Base-by-base conservation (phyloP, 2,113 vertebrate species). In the Bambusicola thoracicus region DNA sequence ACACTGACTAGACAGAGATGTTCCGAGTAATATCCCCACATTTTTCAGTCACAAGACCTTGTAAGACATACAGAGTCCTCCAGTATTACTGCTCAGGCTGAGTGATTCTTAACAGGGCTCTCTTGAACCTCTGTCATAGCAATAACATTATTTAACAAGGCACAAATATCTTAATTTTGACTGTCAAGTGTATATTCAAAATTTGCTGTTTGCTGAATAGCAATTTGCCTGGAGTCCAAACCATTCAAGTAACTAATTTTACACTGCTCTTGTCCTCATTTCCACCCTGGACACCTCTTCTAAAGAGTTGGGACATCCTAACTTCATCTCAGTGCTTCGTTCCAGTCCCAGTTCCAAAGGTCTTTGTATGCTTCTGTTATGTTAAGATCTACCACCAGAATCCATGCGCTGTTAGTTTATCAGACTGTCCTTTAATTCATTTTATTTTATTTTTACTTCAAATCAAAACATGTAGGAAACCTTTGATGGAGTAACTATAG, bases 341-440 rank as follows among this genome's bases (percentile, higher is more conserved):
- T 29, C 13, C 43, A 59, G 19, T 29, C 32, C 10, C 43, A 59
- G 8, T 48, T 82, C 55, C 63, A 66, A 87, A 73, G 10, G 36
- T 22, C 27, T 72, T 8, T 19, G 6, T 14, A 2, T 4, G 0
- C 43, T 76, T 63, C 36, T 32, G 3, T 65, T 48, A 11, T 2
- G 3, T 38, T 41, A 61, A 72, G 16, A 30, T 8, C 18, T 3
- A 53, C 0, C 51, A 17, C 8, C 85, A 19, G 44, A 85, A 87
- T 8, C 24, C 36, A 78, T 6, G 41, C 27, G 21, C 18, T 80
- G 25, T 40, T 24, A 56, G 11, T 20, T 83, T 44, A 67, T 81
- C 40, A 62, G 32, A 82, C 30, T 73, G 48, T 6, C 12, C 8
- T 16, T 19, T 49, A 13, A 11, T 22, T 34, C 70, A 68, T 15